Evolutionary conservation across 2,888 invertebrate species (phyloP), one percentile per base, ranked within the genome.

Genomic region (Dryococelus australis): DNA sequence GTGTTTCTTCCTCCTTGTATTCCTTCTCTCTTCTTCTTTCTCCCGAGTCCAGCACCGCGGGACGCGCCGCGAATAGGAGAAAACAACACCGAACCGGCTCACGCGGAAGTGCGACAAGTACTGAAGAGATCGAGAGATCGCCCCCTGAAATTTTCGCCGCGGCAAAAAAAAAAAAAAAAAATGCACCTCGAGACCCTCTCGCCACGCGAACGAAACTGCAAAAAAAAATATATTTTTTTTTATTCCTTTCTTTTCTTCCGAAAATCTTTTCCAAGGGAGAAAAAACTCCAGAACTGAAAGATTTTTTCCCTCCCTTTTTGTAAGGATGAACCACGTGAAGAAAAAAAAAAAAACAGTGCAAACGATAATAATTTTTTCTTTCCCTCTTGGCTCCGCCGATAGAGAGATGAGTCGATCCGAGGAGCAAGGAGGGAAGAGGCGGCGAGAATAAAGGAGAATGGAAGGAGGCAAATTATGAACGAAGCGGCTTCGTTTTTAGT

Each of bases 401-500:
- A 65, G 65, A 65, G 65, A 65, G 65, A 65, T 20, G n/a, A 65
- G 65, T 65, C 16, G 65, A 65, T 65, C 65, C n/a, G 24, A 24
- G 20, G 20, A 51, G 12, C 13, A 20, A 20, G 65, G 24, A 24
- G 65, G 65, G n/a, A n/a, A n/a, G 65, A 24, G 6, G 65, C 24
- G 65, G 8, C n/a, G 65, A 65, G 65, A 65, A 65, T 65, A 65
- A 65, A 65, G 65, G 24, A 65, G 65, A 35, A 24, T 12, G 43
- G 5, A 83, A 83, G 24, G n/a, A 83, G 35, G 16, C 83, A 83
- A 83, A 83, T 83, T 83, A 83, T 28, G 83, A 83, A 83, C 83
- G 35, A 83, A 83, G 27, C 43, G 83, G 13, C 43, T 12, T 83
- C 83, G 26, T 83, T 65, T 65, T 65, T 83, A 83, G 35, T 24